Base-by-base conservation (phyloP, 2,888 invertebrate genomes). In the Drosophila recens region DNA sequence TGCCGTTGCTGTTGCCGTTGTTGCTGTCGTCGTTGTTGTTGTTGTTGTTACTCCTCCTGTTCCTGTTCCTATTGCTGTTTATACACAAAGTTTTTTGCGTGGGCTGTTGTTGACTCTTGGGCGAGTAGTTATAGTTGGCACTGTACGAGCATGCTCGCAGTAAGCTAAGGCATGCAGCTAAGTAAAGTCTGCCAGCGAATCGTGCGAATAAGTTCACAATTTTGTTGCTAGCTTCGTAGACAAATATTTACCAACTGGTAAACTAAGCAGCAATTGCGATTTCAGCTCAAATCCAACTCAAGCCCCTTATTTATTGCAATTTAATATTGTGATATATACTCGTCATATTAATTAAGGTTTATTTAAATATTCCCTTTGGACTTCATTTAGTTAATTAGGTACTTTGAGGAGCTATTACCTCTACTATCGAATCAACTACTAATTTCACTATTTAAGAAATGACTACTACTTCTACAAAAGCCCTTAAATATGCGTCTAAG, bases 201-300 rank as follows among this genome's bases (percentile, higher is more conserved):
- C 87, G 82, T 83, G 82, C 79, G 77, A 65, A 87, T 72, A 83
- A 84, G 69, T 83, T 83, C 84, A 68, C 69, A 62, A 77, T 77
- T 81, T 80, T 77, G 72, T 52, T 75, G 67, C 75, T 54, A 27
- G 10, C 20, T 20, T 15, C 34, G 38, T 45, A 15, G 1, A 56
- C 64, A 80, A 82, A 82, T 85, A 82, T 85, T 85, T 82, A 63
- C 62, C 67, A 27, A 36, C 68, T 33, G 56, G 70, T 46, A 57
- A 58, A 64, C 76, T 72, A 64, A 53, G 76, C 54, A 51, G 58
- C 61, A 33, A 48, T 51, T 23, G 34, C 53, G 38, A 69, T 77
- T 69, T 43, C 15, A 53, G 43, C 36, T 48, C 48, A 57, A 72
- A 65, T 51, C 34, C 58, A 40, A 43, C 11, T 33, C 27, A 9